These are phyloP conservation scores for Drosophila paracracens DNA, from an alignment of 2,888 invertebrate species.

Conservation along the genomic window DNA sequence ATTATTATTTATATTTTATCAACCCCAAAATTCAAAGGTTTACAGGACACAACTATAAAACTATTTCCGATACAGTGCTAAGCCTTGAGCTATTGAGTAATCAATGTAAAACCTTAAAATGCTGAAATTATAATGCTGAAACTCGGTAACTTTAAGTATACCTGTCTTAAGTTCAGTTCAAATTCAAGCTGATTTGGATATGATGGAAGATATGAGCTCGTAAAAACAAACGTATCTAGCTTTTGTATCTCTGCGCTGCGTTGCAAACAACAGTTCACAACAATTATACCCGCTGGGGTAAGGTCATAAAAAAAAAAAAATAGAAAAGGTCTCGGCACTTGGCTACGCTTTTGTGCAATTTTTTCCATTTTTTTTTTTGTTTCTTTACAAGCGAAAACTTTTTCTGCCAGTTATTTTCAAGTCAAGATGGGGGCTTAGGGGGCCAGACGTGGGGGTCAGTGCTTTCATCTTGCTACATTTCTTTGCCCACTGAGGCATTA, in stretches of 20 bases:
- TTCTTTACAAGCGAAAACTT: conserved; percentile 50
- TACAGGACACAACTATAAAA: neutral
- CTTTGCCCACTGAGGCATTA: conserved; percentile 25
- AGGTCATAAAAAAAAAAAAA: conserved; percentile 17
- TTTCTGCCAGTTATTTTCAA: conserved; percentile 40
- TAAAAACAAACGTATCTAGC: neutral
- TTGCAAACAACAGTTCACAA: conserved; percentile 18
- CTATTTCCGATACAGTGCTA: neutral
- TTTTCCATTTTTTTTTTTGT: conserved; percentile 21
- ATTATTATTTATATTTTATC: neutral
- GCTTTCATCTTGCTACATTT: conserved; percentile 61
- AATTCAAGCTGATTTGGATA: neutral
- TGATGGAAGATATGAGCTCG: neutral
- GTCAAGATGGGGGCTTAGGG: neutral
- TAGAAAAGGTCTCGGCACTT: conserved; percentile 12
- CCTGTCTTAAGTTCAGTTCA: neutral
- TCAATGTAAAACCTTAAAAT: neutral
- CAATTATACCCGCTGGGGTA: conserved; percentile 41
- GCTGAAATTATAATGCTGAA: neutral
- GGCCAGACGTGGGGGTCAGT: conserved; percentile 18
- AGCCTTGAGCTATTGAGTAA: neutral
- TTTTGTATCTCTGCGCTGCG: conserved; percentile 7
- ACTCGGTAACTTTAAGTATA: neutral
- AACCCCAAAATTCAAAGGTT: neutral
- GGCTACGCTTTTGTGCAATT: conserved; percentile 55